These are phyloP conservation scores for Carabus problematicus DNA, from an alignment of 2,888 invertebrate genomes.

Conservation along the genomic window DNA sequence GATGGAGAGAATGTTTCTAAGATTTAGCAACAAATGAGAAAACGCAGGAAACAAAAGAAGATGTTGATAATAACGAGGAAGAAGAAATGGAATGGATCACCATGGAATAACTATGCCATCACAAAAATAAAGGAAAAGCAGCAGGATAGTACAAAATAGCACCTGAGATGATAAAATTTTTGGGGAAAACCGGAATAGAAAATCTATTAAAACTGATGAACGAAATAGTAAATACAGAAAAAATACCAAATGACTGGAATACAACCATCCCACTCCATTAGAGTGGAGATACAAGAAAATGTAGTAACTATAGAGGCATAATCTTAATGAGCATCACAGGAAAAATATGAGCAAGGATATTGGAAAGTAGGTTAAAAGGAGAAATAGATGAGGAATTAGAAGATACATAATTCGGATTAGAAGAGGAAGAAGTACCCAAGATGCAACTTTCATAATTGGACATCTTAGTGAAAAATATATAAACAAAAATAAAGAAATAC, in stretches of 20 bases:
- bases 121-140: neutral
- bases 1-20: slow-evolving; percentile 19
- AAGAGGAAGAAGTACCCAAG: slow-evolving; percentile 1
- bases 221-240: slow-evolving; percentile 1
- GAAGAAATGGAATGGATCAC: neutral
- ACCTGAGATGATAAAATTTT: slow-evolving; percentile 11
- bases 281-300: slow-evolving; percentile 21
- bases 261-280: slow-evolving; percentile 31
- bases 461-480: neutral
- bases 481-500: neutral
- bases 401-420: slow-evolving; percentile 31
- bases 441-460: slow-evolving; percentile 2
- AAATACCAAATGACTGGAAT: slow-evolving; percentile 42
- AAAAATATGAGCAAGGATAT: slow-evolving; percentile 25
- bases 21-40: slow-evolving; percentile 1
- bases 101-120: neutral
- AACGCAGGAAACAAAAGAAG: neutral
- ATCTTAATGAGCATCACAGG: slow-evolving; percentile 27
- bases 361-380: slow-evolving; percentile 15
- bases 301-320: slow-evolving; percentile 33
- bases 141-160: neutral
- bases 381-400: slow-evolving; percentile 25
- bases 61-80: neutral
- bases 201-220: slow-evolving; percentile 7
- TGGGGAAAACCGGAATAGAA: slow-evolving; percentile 3